Base-by-base conservation (phyloP, 2,888 invertebrate genomes). In the Tipula lateralis region DNA sequence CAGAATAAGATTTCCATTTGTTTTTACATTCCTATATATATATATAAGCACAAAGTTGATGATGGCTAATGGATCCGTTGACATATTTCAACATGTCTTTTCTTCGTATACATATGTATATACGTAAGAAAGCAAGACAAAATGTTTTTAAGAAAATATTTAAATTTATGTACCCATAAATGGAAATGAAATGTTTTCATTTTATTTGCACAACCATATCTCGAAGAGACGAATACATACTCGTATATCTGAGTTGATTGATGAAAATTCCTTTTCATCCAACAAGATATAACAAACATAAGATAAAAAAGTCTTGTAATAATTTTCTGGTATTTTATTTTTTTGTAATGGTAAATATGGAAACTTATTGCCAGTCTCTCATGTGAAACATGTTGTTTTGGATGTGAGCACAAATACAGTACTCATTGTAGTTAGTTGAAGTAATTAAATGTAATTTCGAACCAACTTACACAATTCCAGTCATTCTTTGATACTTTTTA, bases 51-150 rank as follows among this genome's bases (percentile, higher is more conserved):
- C 24, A 66, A 7, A 66, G 24, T n/a, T 66, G 66, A 24, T 66
- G 66, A 66, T 66, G 66, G 66, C 66, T 66, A 66, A 66, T 66
- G 66, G 24, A 66, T 66, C 66, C 66, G 66, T 66, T 66, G 66
- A 66, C 66, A 66, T 66, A 24, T 66, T 66, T 66, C 24, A 66
- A 66, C 66, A 66, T 66, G 66, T 66, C 19, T 66, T 66, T 66
- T 24, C 4, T 24, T 66, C 66, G 24, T 24, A 66, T n/a, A 66
- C 66, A 66, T n/a, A n/a, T n/a, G n/a, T n/a, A n/a, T n/a, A n/a
- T n/a, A n/a, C n/a, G n/a, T n/a, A 7, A 24, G 24, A 66, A 19
- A 66, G 7, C 1, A 66, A 24, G 13, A 19, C 19, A 12, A 66
- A 66, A 66, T 66, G 24, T 66, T 66, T n/a, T 66, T 9, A 66